Conservation (phyloP, 2,113 vertebrate genomes). For the Gambusia affinis region DNA sequence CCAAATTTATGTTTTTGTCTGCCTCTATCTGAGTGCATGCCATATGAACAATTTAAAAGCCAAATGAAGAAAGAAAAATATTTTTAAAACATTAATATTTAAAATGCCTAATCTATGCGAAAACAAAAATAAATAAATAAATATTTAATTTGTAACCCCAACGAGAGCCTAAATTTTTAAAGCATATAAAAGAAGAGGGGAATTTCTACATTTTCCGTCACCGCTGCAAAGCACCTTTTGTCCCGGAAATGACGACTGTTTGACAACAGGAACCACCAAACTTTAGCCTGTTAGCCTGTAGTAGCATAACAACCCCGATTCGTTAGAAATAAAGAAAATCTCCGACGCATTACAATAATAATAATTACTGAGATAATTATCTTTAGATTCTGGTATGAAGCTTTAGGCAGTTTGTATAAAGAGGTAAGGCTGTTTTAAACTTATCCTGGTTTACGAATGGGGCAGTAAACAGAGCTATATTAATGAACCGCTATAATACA, state of each 20-base stretch:
- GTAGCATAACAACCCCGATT: slow-evolving; percentile 31
- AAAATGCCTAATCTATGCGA: too few relatives aligned
- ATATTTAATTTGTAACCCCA: too few relatives aligned
- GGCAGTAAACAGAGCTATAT: neutral
- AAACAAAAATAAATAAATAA: too few relatives aligned
- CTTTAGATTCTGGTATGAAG: slow-evolving; percentile 31
- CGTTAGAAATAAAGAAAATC: slow-evolving; percentile 17
- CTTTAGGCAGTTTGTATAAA: slow-evolving; percentile 29
- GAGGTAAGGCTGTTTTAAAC: slow-evolving; percentile 20
- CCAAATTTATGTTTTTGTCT: neutral
- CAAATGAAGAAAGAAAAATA: too few relatives aligned
- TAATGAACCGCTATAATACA: neutral
- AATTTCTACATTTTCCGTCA: neutral
- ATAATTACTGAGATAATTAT: neutral
- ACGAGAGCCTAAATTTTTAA: too few relatives aligned
- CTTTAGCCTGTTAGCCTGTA: slow-evolving; percentile 38
- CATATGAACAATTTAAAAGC: too few relatives aligned
- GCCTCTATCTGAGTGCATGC: too few relatives aligned
- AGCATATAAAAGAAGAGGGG: neutral
- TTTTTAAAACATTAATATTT: too few relatives aligned
- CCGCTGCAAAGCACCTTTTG: rapidly evolving
- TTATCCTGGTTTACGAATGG: neutral
- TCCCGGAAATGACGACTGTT: slow-evolving; percentile 56
- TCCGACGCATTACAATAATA: neutral
- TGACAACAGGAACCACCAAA: slow-evolving; percentile 41